Percentiles rank a stretch among this genome's conserved stretches.
These are phyloP conservation scores for Strix uralensis DNA, from an alignment of 2,113 vertebrate genomes.

Conservation along the genomic window DNA sequence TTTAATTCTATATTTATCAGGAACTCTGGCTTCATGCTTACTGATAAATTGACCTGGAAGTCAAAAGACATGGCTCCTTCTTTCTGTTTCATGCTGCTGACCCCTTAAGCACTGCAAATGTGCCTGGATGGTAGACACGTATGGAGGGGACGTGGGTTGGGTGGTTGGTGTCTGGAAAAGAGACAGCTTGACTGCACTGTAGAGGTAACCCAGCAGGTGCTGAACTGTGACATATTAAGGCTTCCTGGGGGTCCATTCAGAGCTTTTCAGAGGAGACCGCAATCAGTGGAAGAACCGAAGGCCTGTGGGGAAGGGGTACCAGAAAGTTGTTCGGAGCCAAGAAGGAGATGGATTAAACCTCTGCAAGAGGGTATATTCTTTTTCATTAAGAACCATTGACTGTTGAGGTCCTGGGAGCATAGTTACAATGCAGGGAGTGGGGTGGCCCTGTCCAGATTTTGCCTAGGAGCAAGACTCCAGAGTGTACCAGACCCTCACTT, in stretches of 20 bases:
- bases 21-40: not conserved
- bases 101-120: not conserved
- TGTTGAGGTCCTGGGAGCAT: not conserved
- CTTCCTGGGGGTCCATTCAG: not conserved
- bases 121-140: not conserved
- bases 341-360: not conserved
- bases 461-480: not conserved
- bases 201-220: not conserved
- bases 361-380: not conserved
- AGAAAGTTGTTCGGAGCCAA: not conserved
- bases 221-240: not conserved
- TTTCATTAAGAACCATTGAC: not conserved
- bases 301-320: not conserved
- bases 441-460: not conserved
- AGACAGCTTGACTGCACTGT: accelerated
- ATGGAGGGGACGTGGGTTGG: not conserved
- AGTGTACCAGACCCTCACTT: not conserved
- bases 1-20: not conserved
- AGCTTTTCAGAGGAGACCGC: not conserved
- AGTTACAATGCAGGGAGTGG: not conserved
- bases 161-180: not conserved
- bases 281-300: not conserved
- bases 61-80: not conserved
- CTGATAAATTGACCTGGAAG: not conserved
- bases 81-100: not conserved